Evolutionary conservation across 2,113 vertebrate genomes (phyloP).

Genomic region (Coptodon bakossiorum): DNA sequence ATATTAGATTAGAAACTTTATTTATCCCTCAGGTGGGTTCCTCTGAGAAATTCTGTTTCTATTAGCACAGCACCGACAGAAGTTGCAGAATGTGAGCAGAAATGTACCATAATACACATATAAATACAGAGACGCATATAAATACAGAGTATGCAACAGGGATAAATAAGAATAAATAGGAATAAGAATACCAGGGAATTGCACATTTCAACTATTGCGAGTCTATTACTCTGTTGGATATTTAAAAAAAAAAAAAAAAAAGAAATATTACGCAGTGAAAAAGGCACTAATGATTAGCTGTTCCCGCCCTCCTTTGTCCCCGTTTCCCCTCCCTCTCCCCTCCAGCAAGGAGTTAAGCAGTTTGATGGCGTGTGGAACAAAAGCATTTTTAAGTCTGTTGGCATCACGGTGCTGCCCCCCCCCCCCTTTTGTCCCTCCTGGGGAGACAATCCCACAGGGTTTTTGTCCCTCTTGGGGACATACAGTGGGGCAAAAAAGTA

Average conservation of each 20-base stretch:
- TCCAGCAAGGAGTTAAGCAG: neutral
- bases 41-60: neutral
- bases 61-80: neutral
- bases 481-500: no score
- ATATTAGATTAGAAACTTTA: neutral
- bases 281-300: neutral
- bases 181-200: neutral
- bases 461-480: neutral
- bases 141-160: neutral
- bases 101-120: neutral
- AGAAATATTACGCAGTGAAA: neutral
- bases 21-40: neutral
- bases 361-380: neutral
- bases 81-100: neutral
- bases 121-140: neutral
- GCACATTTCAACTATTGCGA: neutral
- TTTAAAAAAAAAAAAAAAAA: fast-evolving
- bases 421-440: neutral
- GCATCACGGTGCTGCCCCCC: no score
- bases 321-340: neutral
- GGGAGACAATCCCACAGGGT: neutral
- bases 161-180: neutral
- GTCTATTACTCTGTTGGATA: neutral
- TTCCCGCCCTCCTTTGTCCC: neutral
- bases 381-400: neutral